Conservation (phyloP, 2,797 vertebrate species). For the Anguilla anguilla region DNA sequence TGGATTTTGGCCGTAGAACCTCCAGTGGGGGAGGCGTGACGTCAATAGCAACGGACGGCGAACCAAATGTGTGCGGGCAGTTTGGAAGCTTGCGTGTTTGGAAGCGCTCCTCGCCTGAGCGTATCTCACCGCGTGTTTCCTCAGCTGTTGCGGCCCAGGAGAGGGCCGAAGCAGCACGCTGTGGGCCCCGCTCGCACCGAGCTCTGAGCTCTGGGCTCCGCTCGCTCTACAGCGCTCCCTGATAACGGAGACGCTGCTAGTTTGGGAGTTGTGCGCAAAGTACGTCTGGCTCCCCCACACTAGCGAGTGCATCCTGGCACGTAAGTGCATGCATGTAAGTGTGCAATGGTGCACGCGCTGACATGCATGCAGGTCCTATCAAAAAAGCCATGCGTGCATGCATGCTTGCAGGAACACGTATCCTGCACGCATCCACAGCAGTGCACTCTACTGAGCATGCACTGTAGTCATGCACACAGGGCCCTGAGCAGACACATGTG, state of each 20-base stretch:
- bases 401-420: background rate
- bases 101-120: slow-evolving; percentile 21
- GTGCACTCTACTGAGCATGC: background rate
- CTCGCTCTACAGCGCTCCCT: background rate
- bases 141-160: slow-evolving; percentile 62
- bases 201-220: slow-evolving; percentile 33
- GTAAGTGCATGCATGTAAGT: background rate
- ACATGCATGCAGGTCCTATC: background rate
- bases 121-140: slow-evolving; percentile 57
- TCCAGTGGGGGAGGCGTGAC: slow-evolving; percentile 52
- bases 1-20: background rate
- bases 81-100: slow-evolving; percentile 47
- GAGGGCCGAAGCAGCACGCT: slow-evolving; percentile 44
- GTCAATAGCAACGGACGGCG: slow-evolving; percentile 49
- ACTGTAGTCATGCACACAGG: background rate
- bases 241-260: background rate
- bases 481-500: background rate
- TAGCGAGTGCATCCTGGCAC: background rate
- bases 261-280: background rate
- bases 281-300: background rate
- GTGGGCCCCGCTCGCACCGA: background rate
- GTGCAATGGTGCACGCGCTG: background rate
- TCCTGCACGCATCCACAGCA: background rate
- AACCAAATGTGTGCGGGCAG: slow-evolving; percentile 46
- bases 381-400: background rate